Conservation (phyloP, 2,797 vertebrate species). For the Chromis chromis region DNA sequence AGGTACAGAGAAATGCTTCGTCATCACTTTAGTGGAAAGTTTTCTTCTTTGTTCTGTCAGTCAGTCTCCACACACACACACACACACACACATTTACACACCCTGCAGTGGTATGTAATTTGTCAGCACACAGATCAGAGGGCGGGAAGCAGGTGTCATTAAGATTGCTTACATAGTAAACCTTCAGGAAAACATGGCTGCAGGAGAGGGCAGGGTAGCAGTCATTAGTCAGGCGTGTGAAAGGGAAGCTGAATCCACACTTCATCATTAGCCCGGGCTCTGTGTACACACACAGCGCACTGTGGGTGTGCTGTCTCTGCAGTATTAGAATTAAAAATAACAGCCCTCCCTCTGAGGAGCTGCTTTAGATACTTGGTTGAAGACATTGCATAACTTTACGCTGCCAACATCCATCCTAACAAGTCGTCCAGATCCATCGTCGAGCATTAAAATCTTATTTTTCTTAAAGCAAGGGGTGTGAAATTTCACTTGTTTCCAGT, state of each 20-base stretch:
- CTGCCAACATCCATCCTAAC: slow-evolving; percentile 44
- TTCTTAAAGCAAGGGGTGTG: slow-evolving; percentile 30
- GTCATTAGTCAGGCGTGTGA: slow-evolving; percentile 35
- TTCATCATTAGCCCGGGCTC: slow-evolving; percentile 48
- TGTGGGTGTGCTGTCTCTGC: slow-evolving; percentile 57
- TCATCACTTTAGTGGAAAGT: slow-evolving; percentile 54
- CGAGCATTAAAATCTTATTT: slow-evolving; percentile 51
- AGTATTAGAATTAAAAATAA: slow-evolving; percentile 72
- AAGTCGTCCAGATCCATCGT: slow-evolving; percentile 40
- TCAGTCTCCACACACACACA: slow-evolving; percentile 25
- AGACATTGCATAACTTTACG: slow-evolving; percentile 32
- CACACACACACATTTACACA: slow-evolving; percentile 32
- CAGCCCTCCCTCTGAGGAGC: slow-evolving; percentile 56
- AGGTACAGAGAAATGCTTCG: slow-evolving; percentile 34
- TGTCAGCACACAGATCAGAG: slow-evolving; percentile 60
- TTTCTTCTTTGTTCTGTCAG: slow-evolving; percentile 27
- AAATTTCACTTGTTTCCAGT: slow-evolving; percentile 57
- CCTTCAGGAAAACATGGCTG: slow-evolving; percentile 61
- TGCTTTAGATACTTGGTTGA: slow-evolving; percentile 5
- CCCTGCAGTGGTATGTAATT: slow-evolving; percentile 67
- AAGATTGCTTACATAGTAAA: slow-evolving; percentile 71
- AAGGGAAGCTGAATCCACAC: slow-evolving; percentile 41
- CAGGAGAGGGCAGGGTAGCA: slow-evolving; percentile 50
- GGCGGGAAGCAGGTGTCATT: slow-evolving; percentile 67
- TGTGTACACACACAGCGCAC: slow-evolving; percentile 16